Evolutionary conservation across 2,797 vertebrate species (phyloP).

Genomic region (Xiphophorus birchmanni): DNA sequence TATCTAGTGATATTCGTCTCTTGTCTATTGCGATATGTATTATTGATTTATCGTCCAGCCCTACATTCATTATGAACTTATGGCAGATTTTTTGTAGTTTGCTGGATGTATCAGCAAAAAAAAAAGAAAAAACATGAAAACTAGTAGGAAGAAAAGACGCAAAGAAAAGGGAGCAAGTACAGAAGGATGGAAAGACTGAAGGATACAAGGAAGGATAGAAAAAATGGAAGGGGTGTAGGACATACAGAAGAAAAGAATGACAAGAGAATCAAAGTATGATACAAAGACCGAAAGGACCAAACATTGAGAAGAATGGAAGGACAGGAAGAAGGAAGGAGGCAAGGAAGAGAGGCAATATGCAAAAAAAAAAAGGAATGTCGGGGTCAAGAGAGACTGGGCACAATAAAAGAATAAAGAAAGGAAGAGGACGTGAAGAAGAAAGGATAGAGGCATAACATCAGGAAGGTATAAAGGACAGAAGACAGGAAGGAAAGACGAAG

Average conservation of each 20-base stretch:
- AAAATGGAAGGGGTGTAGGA: neutral
- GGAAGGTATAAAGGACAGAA: neutral
- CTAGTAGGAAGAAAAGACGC: neutral
- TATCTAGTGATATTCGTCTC: too few species aligned
- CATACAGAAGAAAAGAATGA: neutral
- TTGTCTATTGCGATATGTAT: too few species aligned
- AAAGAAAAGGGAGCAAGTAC: neutral
- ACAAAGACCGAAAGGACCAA: neutral
- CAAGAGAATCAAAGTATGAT: neutral
- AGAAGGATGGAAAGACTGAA: neutral
- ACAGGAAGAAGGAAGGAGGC: neutral
- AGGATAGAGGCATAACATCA: neutral
- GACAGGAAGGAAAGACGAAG: neutral
- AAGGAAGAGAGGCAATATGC: neutral
- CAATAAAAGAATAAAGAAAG: neutral
- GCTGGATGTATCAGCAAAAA: neutral
- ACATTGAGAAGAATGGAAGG: neutral
- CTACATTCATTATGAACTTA: neutral
- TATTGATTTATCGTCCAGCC: too few species aligned
- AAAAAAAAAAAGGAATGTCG: neutral
- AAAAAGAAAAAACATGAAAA: neutral
- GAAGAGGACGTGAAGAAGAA: neutral
- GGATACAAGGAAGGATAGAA: neutral
- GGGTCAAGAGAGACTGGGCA: neutral
- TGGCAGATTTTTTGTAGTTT: neutral